These are phyloP conservation scores for Colistium nudipinnis DNA, from an alignment of 2,113 vertebrate genomes.

Conservation along the genomic window DNA sequence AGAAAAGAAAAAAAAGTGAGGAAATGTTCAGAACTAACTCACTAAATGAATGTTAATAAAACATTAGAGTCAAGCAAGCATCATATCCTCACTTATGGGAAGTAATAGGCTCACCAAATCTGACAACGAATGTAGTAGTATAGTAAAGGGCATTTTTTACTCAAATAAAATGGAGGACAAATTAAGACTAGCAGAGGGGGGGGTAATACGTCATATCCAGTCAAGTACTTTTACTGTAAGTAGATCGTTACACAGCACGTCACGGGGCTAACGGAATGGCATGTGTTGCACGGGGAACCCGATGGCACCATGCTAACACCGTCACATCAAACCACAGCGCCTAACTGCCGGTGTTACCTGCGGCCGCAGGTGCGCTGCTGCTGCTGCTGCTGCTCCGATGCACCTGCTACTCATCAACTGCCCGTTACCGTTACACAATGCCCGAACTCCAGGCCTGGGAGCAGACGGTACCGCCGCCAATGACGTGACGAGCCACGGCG, in stretches of 20 bases:
- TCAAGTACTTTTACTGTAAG: neutral
- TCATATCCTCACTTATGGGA: too few species aligned
- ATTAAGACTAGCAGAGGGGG: neutral
- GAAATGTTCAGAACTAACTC: too few species aligned
- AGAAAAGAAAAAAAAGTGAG: too few species aligned
- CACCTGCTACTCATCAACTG: constrained; percentile 57
- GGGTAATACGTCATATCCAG: neutral
- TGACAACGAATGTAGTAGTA: neutral
- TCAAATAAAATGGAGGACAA: neutral
- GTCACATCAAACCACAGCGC: neutral
- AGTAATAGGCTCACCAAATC: too few species aligned
- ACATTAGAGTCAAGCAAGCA: too few species aligned
- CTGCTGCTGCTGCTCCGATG: constrained; percentile 42
- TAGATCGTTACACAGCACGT: constrained; percentile 38
- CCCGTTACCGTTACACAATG: neutral
- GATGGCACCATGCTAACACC: neutral
- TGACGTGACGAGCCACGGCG: neutral
- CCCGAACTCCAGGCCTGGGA: too few species aligned
- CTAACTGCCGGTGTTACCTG: constrained; percentile 62
- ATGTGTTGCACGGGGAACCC: too few species aligned
- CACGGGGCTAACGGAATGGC: constrained; percentile 22
- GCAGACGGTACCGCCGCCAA: too few species aligned
- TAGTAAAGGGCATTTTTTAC: neutral
- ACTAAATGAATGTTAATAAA: too few species aligned
- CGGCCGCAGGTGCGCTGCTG: constrained; percentile 58